Conservation (phyloP, 2,888 invertebrate species). For the Drosophila mercatorum region DNA sequence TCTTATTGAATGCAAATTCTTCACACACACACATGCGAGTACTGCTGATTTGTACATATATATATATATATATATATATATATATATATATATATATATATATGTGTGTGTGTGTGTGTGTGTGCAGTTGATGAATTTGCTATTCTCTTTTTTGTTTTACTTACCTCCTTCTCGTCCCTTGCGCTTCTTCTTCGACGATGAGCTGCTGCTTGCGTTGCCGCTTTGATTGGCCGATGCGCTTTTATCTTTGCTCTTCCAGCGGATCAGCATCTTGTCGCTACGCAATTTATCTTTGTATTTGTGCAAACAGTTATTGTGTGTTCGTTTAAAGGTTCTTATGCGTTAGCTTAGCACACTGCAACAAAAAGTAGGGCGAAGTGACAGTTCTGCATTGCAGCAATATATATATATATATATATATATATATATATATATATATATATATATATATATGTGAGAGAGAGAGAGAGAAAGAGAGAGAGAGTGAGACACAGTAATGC, state of each 20-base stretch:
- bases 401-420: no score
- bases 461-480: no score
- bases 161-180: slow-evolving; percentile 93
- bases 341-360: slow-evolving; percentile 20
- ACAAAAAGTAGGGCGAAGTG: not conserved
- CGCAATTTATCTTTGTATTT: not conserved
- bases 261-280: slow-evolving; percentile 88
- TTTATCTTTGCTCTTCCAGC: slow-evolving; percentile 94
- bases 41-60: no score
- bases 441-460: no score
- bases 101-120: no score
- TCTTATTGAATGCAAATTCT: no score
- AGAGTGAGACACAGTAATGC: not conserved
- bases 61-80: no score
- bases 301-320: slow-evolving; percentile 7
- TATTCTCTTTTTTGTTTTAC: not conserved
- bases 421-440: no score
- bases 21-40: no score
- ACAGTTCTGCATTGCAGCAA: not conserved
- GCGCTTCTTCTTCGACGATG: slow-evolving; percentile 91
- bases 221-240: slow-evolving; percentile 88
- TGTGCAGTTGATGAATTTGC: not conserved
- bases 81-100: no score
- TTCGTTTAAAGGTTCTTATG: slow-evolving; percentile 14
- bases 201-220: slow-evolving; percentile 85